These are phyloP conservation scores for Cladopsammia gracilis DNA, from an alignment of 64 coral and sea anemone species.

Conservation along the genomic window DNA sequence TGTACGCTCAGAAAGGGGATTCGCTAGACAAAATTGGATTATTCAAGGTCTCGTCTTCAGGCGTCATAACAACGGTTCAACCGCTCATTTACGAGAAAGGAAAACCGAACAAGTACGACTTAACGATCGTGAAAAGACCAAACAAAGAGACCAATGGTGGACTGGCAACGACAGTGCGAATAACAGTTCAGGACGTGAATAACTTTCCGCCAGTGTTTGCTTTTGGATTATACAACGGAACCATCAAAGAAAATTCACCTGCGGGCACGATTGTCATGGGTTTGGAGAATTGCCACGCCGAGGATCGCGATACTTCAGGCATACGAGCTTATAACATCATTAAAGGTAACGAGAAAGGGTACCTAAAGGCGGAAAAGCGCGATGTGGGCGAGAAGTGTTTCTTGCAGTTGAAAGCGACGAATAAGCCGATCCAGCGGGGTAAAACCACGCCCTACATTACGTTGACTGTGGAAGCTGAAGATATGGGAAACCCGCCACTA, in stretches of 20 bases:
- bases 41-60: slow-evolving; percentile 43
- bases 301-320: slow-evolving; percentile 63
- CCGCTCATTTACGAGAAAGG: slow-evolving; percentile 34
- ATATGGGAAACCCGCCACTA: slow-evolving; percentile 60
- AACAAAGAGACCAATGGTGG: slow-evolving; percentile 26
- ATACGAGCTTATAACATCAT: slow-evolving; percentile 80
- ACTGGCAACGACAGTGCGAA: slow-evolving; percentile 58
- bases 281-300: slow-evolving; percentile 78
- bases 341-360: slow-evolving; percentile 84
- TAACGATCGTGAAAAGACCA: slow-evolving; percentile 65
- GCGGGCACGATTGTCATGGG: slow-evolving; percentile 56
- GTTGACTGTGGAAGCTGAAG: slow-evolving; percentile 72
- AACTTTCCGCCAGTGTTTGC: slow-evolving; percentile 75
- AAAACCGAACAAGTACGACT: slow-evolving; percentile 56
- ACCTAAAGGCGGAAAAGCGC: slow-evolving; percentile 63
- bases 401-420: slow-evolving; percentile 69
- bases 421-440: slow-evolving; percentile 45
- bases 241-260: slow-evolving; percentile 70
- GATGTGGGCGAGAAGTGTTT: slow-evolving; percentile 58
- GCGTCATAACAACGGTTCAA: slow-evolving; percentile 50
- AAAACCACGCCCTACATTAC: slow-evolving; percentile 36
- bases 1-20: slow-evolving; percentile 51
- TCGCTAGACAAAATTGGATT: slow-evolving; percentile 44
- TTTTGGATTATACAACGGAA: slow-evolving; percentile 74
- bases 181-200: slow-evolving; percentile 72